phyloP scores from a whole-genome alignment of 2,797 vertebrate species.

The Botia kubotai region DNA sequence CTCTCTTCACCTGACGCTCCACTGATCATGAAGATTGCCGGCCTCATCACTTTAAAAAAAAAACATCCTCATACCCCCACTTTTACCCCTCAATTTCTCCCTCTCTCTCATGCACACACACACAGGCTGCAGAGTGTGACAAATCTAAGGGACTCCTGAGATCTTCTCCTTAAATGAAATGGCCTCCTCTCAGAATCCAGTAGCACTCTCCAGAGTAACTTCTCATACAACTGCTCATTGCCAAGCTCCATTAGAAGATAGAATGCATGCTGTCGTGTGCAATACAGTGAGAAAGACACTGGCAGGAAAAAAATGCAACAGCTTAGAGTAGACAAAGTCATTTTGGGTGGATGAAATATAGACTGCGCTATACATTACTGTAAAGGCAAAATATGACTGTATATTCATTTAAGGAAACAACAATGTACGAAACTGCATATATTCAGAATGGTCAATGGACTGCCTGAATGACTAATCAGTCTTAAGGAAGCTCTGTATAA shows the following conservation, averaged over 20 bases:
- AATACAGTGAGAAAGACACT: constrained; percentile 29
- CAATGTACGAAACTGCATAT: too few relatives aligned
- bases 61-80: constrained; percentile 38
- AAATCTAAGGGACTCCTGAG: constrained; percentile 53
- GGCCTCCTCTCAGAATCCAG: constrained; percentile 43
- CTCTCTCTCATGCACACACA: background rate
- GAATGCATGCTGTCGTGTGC: constrained; percentile 16
- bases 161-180: constrained; percentile 57
- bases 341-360: background rate
- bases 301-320: constrained; percentile 27
- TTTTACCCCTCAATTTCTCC: constrained; percentile 19
- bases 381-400: background rate
- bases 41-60: constrained; percentile 53
- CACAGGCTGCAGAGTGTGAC: constrained; percentile 49
- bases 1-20: constrained; percentile 53
- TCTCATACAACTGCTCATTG: constrained; percentile 36
- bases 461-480: too few relatives aligned
- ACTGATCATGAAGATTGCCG: constrained; percentile 56
- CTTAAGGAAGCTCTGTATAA: too few relatives aligned
- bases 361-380: background rate
- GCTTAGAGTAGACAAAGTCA: constrained; percentile 15
- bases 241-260: constrained; percentile 39
- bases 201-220: constrained; percentile 41
- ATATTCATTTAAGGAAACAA: background rate
- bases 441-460: too few relatives aligned